Evolutionary conservation across 1,140 invertebrate genomes (phyloP), one percentile per base, ranked within the genome.

Genomic region (Aphelinus atriplicis): DNA sequence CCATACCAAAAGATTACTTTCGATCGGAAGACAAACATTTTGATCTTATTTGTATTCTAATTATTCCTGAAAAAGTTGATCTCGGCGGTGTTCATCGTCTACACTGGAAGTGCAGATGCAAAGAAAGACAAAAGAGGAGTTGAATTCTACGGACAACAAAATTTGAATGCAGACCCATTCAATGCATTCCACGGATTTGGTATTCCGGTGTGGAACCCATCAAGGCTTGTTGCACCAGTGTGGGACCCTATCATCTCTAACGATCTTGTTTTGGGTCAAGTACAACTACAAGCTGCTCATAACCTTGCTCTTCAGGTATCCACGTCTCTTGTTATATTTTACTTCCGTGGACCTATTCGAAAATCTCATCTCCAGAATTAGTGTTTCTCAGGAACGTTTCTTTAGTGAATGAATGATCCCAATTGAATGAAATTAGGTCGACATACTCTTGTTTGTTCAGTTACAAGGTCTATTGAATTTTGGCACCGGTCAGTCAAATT

Each of bases 221-320:
- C 76, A 5, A 55, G 47, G 47, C 80, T 82, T 47, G 77, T 73
- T 50, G 65, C 76, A 7, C 50, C 78, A 3, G 7, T 68, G 2
- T 87, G 86, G 86, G 81, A 81, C 48, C 71, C 80, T 0, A 55
- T 81, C 7, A 42, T 74, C 0, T 7, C 75, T 6, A 79, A 83
- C 1, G 86, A 88, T 67, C 47, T 86, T 6, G 82, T 85, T 7
- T 77, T 88, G 1, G 80, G 83, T 10, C 84, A 87, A 77, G 80
- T 88, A 57, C 84, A 87, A 73, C 67, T 81, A 53, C 86, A 87
- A 77, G 86, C 84, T 0, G 84, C 85, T 0, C 87, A 87, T 64
- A 81, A 87, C 64, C 78, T 87, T 3, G 86, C 87, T 67, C 69
- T 87, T 57, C 87, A 88, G 73, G 87, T 88, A 26, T 26, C 26